Evolutionary conservation across 2,113 vertebrate genomes (phyloP), one percentile per base, ranked within the genome.

Genomic region (Rhipidura dahli): DNA sequence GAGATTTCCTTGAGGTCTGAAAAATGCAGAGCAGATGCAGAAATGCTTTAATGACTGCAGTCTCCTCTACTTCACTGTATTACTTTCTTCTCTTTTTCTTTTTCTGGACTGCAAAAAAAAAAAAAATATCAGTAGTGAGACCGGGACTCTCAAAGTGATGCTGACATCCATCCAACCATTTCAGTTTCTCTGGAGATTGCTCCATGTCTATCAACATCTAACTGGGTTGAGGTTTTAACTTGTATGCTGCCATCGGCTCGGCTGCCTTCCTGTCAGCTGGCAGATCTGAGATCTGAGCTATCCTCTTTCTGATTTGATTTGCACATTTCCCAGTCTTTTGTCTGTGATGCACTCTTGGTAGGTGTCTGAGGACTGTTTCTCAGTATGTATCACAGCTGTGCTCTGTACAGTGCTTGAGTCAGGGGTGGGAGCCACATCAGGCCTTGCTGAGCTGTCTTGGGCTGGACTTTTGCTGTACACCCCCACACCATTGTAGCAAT

Each of bases 131-230:
- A 37, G 53, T 40, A 64, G 94, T 72, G 90, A 93, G 84, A 71
- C 65, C 56, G 51, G 15, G 65, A 85, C 53, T 87, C 73, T 94
- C 49, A 44, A 78, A 93, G 40, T 40, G 44, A 75, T 79, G 65
- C 78, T 85, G 95, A 65, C 73, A 87, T 91, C 57, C 44, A 68
- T 76, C 87, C 79, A 72, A 42, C 39, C 57, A 35, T 81, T 91
- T 94, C 79, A 71, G 5, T 81, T 92, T 84, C 96, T 96, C 85
- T 81, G 57, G 79, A 90, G 88, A 78, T 89, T 89, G 56, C 85
- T 90, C 51, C 3, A 1, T 70, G 93, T 84, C 96, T 89, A 45
- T 96, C 90, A 93, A 10, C 1, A 16, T 80, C 76, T 95, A 92
- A 71, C 64, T 81, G 51, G 79, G 83, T 12, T 92, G 75, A 85